Percentiles rank a stretch among this genome's conserved stretches.
Conservation (phyloP, 1,140 invertebrate species). For the Trichonephila inaurata region DNA sequence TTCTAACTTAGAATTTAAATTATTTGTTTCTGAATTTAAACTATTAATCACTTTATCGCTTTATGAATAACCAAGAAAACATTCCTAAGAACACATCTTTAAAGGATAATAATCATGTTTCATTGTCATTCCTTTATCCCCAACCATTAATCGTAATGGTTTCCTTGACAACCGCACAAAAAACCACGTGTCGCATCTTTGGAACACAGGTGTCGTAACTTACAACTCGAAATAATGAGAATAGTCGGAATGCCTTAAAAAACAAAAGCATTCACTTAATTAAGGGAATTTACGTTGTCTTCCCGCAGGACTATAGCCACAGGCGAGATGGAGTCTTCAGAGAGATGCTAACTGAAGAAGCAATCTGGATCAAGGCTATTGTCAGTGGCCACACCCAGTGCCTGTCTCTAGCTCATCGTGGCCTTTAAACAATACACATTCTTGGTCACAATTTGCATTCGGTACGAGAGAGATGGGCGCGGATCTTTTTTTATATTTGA, state of each 20-base stretch:
- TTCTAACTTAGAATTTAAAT: neutral
- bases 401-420: conserved; percentile 58
- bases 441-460: conserved; percentile 68
- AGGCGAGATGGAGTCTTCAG: neutral
- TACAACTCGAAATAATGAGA: conserved; percentile 20
- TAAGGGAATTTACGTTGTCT: conserved; percentile 28
- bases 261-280: conserved; percentile 7
- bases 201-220: neutral
- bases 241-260: neutral
- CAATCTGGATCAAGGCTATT: conserved; percentile 75
- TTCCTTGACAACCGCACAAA: conserved; percentile 5
- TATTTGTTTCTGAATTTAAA: neutral
- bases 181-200: conserved; percentile 7
- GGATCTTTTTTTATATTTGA: conserved; percentile 60
- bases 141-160: conserved; percentile 4
- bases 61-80: neutral
- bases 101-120: conserved; percentile 7
- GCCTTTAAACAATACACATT: conserved; percentile 69
- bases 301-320: neutral
- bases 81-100: neutral
- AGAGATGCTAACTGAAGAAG: conserved; percentile 51
- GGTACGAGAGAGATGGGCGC: conserved; percentile 41
- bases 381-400: conserved; percentile 52
- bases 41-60: neutral
- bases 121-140: conserved; percentile 15